phyloP scores from a whole-genome alignment of 2,888 invertebrate species.

The Thereva nobilitata region DNA sequence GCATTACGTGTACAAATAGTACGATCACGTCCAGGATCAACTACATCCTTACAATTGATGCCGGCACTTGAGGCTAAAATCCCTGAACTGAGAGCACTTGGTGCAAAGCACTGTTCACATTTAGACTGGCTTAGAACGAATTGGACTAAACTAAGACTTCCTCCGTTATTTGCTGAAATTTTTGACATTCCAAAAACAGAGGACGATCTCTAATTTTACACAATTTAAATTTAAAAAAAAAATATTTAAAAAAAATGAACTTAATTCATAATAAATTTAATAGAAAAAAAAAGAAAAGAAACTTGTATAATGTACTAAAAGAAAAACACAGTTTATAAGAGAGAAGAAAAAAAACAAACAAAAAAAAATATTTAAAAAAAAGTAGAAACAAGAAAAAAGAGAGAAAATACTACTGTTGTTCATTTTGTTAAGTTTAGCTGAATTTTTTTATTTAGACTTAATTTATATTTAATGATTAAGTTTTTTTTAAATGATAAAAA shows the following conservation, averaged over 20 bases:
- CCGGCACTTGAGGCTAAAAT: conserved; percentile 64
- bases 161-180: conserved; percentile 93
- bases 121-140: conserved; percentile 89
- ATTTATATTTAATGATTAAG: conserved; percentile 8
- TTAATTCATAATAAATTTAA: conserved; percentile 5
- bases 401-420: conserved; percentile 19
- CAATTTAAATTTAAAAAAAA: neutral
- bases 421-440: conserved; percentile 30
- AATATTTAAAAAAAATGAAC: neutral
- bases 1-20: conserved; percentile 81
- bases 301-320: conserved; percentile 2
- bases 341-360: no score
- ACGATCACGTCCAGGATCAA: conserved; percentile 55
- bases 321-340: conserved; percentile 3
- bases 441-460: conserved; percentile 27
- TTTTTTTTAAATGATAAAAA: no score
- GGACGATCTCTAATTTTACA: conserved; percentile 62
- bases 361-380: no score
- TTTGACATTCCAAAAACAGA: conserved; percentile 92
- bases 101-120: conserved; percentile 79
- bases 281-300: neutral
- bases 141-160: conserved; percentile 83
- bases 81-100: conserved; percentile 79
- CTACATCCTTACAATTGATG: conserved; percentile 58
- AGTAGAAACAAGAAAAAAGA: no score